Evolutionary conservation across 2,797 vertebrate genomes (phyloP).

Genomic region (Gallinago solitaria): DNA sequence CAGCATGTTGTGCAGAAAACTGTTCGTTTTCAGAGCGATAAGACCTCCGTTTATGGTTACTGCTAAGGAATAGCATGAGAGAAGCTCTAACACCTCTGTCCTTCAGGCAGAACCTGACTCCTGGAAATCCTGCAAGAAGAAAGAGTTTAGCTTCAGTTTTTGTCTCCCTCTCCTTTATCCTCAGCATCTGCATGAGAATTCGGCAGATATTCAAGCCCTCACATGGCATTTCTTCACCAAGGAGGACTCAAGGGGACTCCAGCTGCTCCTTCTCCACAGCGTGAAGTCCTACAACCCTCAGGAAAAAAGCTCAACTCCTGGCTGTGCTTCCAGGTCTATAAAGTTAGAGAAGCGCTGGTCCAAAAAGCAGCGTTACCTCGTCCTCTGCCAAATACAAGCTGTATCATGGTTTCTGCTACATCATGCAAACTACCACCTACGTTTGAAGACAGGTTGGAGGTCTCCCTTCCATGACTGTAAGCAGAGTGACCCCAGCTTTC

Average conservation of each 20-base stretch:
- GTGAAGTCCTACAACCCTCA: neutral
- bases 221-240: fast-evolving
- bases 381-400: neutral
- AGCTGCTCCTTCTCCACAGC: neutral
- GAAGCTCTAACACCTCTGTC: neutral
- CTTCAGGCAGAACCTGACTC: neutral
- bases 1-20: too few relatives aligned
- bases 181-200: too few relatives aligned
- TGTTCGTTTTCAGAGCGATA: too few relatives aligned
- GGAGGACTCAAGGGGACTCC: neutral
- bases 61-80: too few relatives aligned
- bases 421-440: neutral
- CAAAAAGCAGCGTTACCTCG: neutral
- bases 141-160: neutral
- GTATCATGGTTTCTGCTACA: neutral
- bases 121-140: neutral
- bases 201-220: neutral
- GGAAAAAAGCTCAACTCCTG: neutral
- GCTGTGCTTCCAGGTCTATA: neutral
- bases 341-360: neutral
- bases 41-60: too few relatives aligned
- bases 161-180: neutral
- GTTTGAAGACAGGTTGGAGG: neutral
- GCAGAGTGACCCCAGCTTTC: neutral
- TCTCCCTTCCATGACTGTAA: neutral